Percentiles rank a stretch among this genome's conserved stretches.
These are phyloP conservation scores for Chionomys nivalis DNA, from an alignment of 2,113 vertebrate genomes.

Conservation along the genomic window DNA sequence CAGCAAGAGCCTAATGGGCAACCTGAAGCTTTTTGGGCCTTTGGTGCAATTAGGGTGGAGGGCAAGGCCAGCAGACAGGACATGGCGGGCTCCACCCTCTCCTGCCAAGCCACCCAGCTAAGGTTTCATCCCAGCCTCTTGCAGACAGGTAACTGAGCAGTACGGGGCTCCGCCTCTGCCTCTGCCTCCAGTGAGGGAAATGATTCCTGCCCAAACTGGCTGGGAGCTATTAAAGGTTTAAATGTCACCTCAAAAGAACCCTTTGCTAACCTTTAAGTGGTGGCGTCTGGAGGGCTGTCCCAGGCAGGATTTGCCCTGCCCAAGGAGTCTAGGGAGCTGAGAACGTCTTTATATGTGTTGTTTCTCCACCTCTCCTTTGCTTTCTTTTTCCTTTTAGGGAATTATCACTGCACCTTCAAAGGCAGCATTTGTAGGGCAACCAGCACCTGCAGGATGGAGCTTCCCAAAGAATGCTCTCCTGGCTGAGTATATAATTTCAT, in stretches of 20 bases:
- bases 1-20: slow-evolving; percentile 87
- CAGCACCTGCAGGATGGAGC: slow-evolving; percentile 80
- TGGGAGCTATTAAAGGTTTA: slow-evolving; percentile 85
- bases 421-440: slow-evolving; percentile 72
- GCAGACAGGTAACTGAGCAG: slow-evolving; percentile 86
- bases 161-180: slow-evolving; percentile 75
- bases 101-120: slow-evolving; percentile 82
- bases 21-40: slow-evolving; percentile 86
- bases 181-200: slow-evolving; percentile 81
- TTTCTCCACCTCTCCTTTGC: slow-evolving; percentile 51
- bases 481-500: slow-evolving; percentile 80
- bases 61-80: slow-evolving; percentile 79
- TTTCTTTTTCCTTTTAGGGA: slow-evolving; percentile 65
- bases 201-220: slow-evolving; percentile 84
- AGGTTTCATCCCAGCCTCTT: slow-evolving; percentile 85
- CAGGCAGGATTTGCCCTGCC: slow-evolving; percentile 70
- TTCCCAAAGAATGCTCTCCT: slow-evolving; percentile 77
- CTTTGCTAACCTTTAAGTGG: slow-evolving; percentile 81
- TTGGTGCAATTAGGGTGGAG: slow-evolving; percentile 87
- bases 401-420: slow-evolving; percentile 81
- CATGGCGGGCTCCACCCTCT: slow-evolving; percentile 51
- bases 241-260: slow-evolving; percentile 88
- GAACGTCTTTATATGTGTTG: slow-evolving; percentile 74
- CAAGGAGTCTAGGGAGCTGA: slow-evolving; percentile 70
- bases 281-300: slow-evolving; percentile 80